Evolutionary conservation across 1,140 invertebrate genomes (phyloP), one percentile per base, ranked within the genome.

Genomic region (Chironomus striatipennis): DNA sequence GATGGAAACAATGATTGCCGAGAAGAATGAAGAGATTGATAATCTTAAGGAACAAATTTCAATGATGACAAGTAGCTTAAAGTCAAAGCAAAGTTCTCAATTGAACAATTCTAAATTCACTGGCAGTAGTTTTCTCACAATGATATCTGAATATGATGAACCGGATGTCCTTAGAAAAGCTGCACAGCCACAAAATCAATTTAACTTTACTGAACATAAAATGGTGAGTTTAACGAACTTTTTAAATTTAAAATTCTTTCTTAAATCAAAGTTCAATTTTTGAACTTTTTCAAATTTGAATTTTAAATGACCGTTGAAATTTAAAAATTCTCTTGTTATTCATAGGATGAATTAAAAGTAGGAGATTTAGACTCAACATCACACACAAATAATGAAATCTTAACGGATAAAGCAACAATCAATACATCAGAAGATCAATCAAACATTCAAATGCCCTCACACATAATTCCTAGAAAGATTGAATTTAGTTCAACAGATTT

Each of bases 1-100:
- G 15, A 85, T 90, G 73, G 87, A 89, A 75, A 85, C 85, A 18
- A 87, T 90, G 78, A 78, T 90, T 73, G 85, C 86, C 0, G 88
- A 90, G 75, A 90, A 90, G 76, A 90, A 90, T 76, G 87, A 86
- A 43, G 88, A 90, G 77, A 89, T 90, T 21, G 88, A 90, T 77
- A 83, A 85, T 65, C 76, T 90, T 7, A 85, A 85, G 24, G 83
- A 86, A 1, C 86, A 87, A 74, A 76, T 87, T 7, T 78, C 78
- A 0, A 84, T 86, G 17, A 77, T 43, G 42, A 79, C 21, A 76
- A 77, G 20, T 21, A 20, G 18, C 15, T 8, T 21, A 20, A 21
- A 2, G 67, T 15, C 17, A 70, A 18, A 15, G n/a, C 24, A 73
- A 42, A 34, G 7, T 12, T 7, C 7, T 17, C 21, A 17, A 42